phyloP scores from a whole-genome alignment of 2,888 invertebrate genomes.

The Megaustenia siamemsis region DNA sequence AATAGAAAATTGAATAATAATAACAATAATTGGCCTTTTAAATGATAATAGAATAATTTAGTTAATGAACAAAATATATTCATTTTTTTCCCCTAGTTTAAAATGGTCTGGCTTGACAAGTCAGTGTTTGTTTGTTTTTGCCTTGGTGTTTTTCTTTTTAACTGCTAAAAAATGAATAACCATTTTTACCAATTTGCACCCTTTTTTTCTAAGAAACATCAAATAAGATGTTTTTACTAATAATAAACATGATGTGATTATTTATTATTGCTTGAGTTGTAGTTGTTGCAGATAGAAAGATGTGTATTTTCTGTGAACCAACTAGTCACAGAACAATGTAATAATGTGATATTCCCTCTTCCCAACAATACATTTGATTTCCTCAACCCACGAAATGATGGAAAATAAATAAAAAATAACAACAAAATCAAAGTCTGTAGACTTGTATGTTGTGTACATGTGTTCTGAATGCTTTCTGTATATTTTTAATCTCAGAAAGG shows the following conservation, averaged over 20 bases:
- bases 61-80: too few species aligned
- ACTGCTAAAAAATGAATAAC: too few species aligned
- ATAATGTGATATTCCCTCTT: conserved; percentile 38
- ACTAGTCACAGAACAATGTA: conserved; percentile 43
- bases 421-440: not conserved
- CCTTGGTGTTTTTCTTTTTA: too few species aligned
- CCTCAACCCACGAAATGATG: conserved; percentile 43
- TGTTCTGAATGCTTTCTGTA: not conserved
- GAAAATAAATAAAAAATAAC: conserved; percentile 44
- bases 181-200: conserved; percentile 25
- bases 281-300: conserved; percentile 41
- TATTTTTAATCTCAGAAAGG: too few species aligned
- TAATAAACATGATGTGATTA: not conserved
- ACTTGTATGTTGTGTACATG: not conserved
- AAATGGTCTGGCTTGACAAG: too few species aligned
- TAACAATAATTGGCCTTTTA: too few species aligned
- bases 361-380: conserved; percentile 11
- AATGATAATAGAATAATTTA: too few species aligned
- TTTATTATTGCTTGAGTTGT: conserved; percentile 8
- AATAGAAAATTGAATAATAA: too few species aligned
- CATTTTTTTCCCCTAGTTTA: too few species aligned
- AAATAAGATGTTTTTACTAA: not conserved
- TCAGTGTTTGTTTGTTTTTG: too few species aligned
- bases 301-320: conserved; percentile 40
- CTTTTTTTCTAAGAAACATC: not conserved